Evolutionary conservation across 2,888 invertebrate genomes (phyloP), one percentile per base, ranked within the genome.

Genomic region (Harpagoxenus sublaevis): DNA sequence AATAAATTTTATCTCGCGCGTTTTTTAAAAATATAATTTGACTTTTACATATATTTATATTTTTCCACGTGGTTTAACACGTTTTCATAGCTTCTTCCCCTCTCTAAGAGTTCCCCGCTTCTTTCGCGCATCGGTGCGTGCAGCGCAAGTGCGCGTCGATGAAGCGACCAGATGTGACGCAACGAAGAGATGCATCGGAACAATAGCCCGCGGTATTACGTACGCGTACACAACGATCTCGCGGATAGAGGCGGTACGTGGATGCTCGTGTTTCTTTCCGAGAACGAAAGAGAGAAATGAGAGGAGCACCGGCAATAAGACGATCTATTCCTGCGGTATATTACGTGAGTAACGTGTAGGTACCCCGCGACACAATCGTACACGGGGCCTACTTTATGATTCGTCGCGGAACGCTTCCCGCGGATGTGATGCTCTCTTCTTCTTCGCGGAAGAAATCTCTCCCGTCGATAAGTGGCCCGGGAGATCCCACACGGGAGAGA

Each of bases 121-220:
- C 60, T 71, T 81, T 71, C 71, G 79, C 78, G 78, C 60, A 51
- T 77, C 57, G 55, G 63, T 31, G 75, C 78, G 75, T 71, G 84
- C 84, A 83, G 84, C 55, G 63, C 65, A 84, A 73, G 82, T 70
- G 53, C 71, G 78, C 79, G 74, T 63, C 63, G 88, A 89, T 87
- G 79, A 82, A 45, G 48, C 86, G 74, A 65, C 73, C 15, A 79
- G 83, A 86, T 70, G 86, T 89, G 89, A 89, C 71, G 89, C 83
- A 89, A 89, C 84, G 84, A 66, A n/a, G 87, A 88, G 88, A 83
- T 82, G 85, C 84, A 85, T 87, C 66, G 73, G 73, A 86, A 89
- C 89, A 89, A 89, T 89, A 45, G 83, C 62, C 39, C 71, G 78
- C 75, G 65, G 83, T 84, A 87, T 86, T 88, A 87, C 88, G 84